Evolutionary conservation across 2,113 vertebrate species (phyloP).

Genomic region (Pampusana beccarii): DNA sequence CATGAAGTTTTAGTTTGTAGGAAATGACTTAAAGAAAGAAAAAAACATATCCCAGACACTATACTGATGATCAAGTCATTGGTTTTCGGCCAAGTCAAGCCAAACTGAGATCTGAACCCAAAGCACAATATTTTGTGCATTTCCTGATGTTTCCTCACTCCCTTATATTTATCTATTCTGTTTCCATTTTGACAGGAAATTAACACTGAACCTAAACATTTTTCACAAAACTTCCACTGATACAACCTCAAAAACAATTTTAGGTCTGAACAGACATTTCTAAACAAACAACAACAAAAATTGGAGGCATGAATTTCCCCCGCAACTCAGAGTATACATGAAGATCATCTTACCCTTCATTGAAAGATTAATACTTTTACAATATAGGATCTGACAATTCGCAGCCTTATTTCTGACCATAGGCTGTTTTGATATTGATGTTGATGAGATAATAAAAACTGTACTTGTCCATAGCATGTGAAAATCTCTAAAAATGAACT

Average conservation of each 20-base stretch:
- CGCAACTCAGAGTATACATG: not conserved
- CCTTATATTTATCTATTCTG: not conserved
- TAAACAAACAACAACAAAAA: not conserved
- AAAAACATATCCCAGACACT: not conserved
- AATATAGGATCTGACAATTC: not conserved
- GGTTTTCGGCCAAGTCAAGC: not conserved
- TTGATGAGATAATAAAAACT: not conserved
- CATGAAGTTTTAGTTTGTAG: not conserved
- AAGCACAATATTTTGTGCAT: not conserved
- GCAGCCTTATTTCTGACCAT: not conserved
- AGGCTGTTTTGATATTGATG: not conserved
- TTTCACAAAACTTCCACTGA: not conserved
- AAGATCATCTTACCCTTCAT: not conserved
- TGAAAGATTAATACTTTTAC: not conserved
- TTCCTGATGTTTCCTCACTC: not conserved
- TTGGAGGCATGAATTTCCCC: not conserved
- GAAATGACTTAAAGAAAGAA: not conserved
- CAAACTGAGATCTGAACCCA: not conserved
- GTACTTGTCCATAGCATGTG: not conserved
- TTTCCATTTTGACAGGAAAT: not conserved
- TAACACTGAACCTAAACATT: not conserved
- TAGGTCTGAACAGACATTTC: not conserved
- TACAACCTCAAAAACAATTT: not conserved
- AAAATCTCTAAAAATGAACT: not conserved
- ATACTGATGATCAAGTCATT: not conserved